Base-by-base conservation (phyloP, 2,113 vertebrate genomes). In the Passerina amoena region DNA sequence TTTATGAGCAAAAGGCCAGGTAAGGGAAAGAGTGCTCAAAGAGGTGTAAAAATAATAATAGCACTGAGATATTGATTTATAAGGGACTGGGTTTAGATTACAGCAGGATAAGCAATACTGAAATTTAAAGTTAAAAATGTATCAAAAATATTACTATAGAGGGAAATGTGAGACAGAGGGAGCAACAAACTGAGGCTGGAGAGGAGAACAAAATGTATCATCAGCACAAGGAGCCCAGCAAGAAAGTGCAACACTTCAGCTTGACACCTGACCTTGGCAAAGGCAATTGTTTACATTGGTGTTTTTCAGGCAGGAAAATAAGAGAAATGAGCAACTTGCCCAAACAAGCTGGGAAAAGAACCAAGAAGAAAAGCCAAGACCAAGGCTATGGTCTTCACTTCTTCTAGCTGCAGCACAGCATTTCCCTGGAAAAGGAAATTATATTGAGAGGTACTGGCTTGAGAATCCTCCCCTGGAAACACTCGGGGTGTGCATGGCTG, bases 11-110 rank as follows among this genome's bases (percentile, higher is more conserved):
- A 51, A 88, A 88, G 68, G 10, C 18, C 27, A 66, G 51, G 71
- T 88, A 83, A 83, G 66, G 60, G 60, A 86, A 82, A 59, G 63
- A 77, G 59, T 27, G 45, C 54, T 85, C 87, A 89, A 50, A 90
- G 59, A 91, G 30, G 78, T 87, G 75, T 86, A 91, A 94, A 95
- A 91, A 87, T 90, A 91, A 92, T 89, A 94, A 95, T 23, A 79
- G 70, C 61, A 47, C 9, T 8, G 75, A 94, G 64, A 60, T 90
- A 96, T 60, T 80, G 94, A 90, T 96, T 83, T 90, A 63, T 86
- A 88, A 82, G 59, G 78, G 90, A 40, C 61, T 33, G 35, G 64
- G 11, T 81, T 94, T 92, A 78, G 54, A 61, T 95, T 97, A 92
- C 68, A 80, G 59, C 54, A 65, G 54, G 37, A 59, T 77, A 92